These are phyloP conservation scores for Nomada ruficornis DNA, from an alignment of 2,888 invertebrate species.

Conservation along the genomic window DNA sequence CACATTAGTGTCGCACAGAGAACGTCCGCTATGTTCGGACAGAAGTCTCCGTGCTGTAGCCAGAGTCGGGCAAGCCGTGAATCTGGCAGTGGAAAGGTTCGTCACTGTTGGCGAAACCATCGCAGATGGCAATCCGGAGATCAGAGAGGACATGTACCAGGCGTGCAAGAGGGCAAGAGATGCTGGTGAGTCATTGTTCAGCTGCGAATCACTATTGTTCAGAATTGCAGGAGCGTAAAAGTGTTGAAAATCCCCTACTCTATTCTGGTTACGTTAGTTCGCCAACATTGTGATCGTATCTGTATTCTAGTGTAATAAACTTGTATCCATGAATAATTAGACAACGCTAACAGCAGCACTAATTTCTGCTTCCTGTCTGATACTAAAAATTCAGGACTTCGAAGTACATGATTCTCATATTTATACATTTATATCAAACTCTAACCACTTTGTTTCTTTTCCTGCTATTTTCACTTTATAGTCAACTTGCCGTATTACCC, in stretches of 20 bases:
- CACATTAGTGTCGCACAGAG: conserved; percentile 94
- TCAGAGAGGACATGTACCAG: conserved; percentile 98
- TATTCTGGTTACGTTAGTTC: background rate
- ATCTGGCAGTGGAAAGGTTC: conserved; percentile 98
- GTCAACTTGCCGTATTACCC: no score
- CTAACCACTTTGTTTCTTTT: no score
- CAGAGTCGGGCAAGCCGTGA: conserved; percentile 97
- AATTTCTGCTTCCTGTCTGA: no score
- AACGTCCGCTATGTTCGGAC: conserved; percentile 86
- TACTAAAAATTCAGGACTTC: no score
- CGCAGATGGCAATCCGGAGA: conserved; percentile 98
- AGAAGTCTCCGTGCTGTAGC: conserved; percentile 91
- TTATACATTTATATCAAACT: no score
- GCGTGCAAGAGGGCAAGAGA: conserved; percentile 98
- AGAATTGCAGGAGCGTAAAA: background rate
- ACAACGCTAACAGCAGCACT: no score
- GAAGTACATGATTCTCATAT: no score
- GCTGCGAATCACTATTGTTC: background rate
- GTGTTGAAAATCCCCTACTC: background rate
- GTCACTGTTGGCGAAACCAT: conserved; percentile 99
- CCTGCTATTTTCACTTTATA: no score
- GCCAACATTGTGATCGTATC: background rate
- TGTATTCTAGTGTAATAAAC: background rate
- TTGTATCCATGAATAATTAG: background rate
- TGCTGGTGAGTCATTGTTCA: conserved; percentile 90